These are phyloP conservation scores for Araneus ventricosus DNA, from an alignment of 1,140 invertebrate species.

Conservation along the genomic window DNA sequence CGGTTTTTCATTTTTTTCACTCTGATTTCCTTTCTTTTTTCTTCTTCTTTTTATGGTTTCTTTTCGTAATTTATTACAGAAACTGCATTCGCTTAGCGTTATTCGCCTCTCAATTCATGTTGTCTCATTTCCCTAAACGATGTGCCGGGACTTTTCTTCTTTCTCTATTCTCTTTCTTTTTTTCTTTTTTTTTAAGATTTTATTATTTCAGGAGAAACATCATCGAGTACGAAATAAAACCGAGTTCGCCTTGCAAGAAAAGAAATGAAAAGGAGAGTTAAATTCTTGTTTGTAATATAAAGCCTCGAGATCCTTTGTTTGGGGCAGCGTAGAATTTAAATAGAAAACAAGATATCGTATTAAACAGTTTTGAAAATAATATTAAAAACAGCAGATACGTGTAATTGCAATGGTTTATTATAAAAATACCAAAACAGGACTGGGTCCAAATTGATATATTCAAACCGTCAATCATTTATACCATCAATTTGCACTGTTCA, in stretches of 20 bases:
- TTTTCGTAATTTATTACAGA: constrained; percentile 60
- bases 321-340: background rate
- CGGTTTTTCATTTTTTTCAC: constrained; percentile 12
- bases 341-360: background rate
- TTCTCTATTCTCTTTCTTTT: background rate
- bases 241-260: background rate
- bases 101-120: constrained; percentile 54
- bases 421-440: no score
- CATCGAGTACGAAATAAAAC: background rate
- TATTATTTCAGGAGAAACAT: background rate
- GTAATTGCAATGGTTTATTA: no score
- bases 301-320: background rate
- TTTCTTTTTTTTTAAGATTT: background rate
- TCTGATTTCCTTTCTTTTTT: constrained; percentile 34
- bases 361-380: no score
- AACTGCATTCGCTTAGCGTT: constrained; percentile 49
- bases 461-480: no score
- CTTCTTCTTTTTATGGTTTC: constrained; percentile 23
- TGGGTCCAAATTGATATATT: no score
- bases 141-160: constrained; percentile 6
- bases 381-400: no score
- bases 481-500: no score
- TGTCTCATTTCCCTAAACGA: constrained; percentile 67
- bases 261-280: background rate
- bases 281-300: background rate